A percentile compares a stretch with the other conserved stretches of the same genome.
Evolutionary conservation across 2,113 vertebrate genomes (phyloP).

Genomic region (Channa argus): DNA sequence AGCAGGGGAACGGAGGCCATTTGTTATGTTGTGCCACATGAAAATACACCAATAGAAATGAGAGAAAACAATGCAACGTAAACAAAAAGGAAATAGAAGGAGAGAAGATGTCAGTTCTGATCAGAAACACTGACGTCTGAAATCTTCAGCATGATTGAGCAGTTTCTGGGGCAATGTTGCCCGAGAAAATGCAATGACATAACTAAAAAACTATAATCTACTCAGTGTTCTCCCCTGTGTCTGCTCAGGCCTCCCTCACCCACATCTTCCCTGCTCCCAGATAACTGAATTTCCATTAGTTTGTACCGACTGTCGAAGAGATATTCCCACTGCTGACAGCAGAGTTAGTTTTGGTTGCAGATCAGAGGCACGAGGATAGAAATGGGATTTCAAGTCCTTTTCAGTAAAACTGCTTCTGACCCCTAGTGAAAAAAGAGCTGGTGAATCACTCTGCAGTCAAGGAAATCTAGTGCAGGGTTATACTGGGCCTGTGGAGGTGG

Average conservation of each 20-base stretch:
- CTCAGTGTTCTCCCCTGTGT: slow-evolving; percentile 2
- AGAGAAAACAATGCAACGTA: no score
- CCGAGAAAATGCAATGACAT: slow-evolving; percentile 20
- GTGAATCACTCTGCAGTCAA: slow-evolving; percentile 50
- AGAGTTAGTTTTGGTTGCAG: slow-evolving; percentile 68
- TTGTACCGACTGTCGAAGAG: slow-evolving; percentile 49
- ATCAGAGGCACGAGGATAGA: slow-evolving; percentile 62
- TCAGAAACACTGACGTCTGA: slow-evolving; percentile 27
- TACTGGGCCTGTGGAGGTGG: slow-evolving; percentile 34
- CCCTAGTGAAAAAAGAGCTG: slow-evolving; percentile 54
- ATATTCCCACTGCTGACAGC: slow-evolving; percentile 61
- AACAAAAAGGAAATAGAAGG: no score
- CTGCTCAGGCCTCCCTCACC: slow-evolving; percentile 15
- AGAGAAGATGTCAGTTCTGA: neutral
- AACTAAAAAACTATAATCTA: slow-evolving; percentile 42
- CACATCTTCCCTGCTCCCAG: slow-evolving; percentile 22
- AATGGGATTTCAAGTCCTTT: slow-evolving; percentile 70
- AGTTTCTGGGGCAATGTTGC: neutral
- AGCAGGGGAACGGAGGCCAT: neutral
- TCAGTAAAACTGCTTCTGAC: slow-evolving; percentile 58
- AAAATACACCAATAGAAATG: neutral
- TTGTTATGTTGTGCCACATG: neutral
- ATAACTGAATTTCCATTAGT: slow-evolving; percentile 68
- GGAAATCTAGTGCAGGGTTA: slow-evolving; percentile 42
- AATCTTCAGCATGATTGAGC: neutral